A percentile compares a stretch with the other conserved stretches of the same genome.
These are phyloP conservation scores for Anisognathus igniventris DNA, from an alignment of 2,797 vertebrate genomes.

Conservation along the genomic window DNA sequence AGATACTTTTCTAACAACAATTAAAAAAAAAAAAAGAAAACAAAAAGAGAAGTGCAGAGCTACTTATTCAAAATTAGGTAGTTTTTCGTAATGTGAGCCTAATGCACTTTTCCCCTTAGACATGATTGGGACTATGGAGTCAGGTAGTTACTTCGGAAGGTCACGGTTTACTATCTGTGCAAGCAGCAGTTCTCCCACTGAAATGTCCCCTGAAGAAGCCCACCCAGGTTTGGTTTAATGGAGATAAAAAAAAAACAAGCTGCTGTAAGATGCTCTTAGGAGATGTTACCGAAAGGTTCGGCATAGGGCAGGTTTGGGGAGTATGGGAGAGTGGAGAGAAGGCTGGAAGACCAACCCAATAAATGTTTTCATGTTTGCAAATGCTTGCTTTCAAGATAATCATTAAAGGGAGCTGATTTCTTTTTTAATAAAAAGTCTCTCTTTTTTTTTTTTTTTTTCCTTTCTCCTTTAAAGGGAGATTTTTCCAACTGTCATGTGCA, in stretches of 20 bases:
- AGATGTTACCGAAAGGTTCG: not conserved
- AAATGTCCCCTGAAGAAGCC: slow-evolving; percentile 22
- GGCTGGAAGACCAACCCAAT: not conserved
- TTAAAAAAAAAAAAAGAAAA: not conserved
- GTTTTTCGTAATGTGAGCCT: slow-evolving; percentile 67
- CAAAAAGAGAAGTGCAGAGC: slow-evolving; percentile 51
- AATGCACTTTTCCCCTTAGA: slow-evolving; percentile 62
- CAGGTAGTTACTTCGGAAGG: slow-evolving; percentile 69
- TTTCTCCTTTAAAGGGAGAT: slow-evolving; percentile 46
- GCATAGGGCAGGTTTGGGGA: not conserved
- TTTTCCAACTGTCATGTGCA: slow-evolving; percentile 69
- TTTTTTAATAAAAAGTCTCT: slow-evolving; percentile 18
- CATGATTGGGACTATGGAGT: slow-evolving; percentile 26
- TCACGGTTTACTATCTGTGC: slow-evolving; percentile 46
- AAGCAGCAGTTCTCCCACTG: slow-evolving; percentile 44
- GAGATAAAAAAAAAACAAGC: not conserved
- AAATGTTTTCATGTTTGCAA: slow-evolving; percentile 28
- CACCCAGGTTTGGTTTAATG: not conserved
- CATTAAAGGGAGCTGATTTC: not conserved
- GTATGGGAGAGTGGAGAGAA: not conserved
- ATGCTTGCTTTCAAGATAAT: not conserved
- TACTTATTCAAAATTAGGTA: slow-evolving; percentile 74
- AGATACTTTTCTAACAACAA: slow-evolving; percentile 16
- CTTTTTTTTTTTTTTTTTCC: not conserved
- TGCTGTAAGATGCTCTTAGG: not conserved